Evolutionary conservation across 2,888 invertebrate genomes (phyloP), one percentile per base, ranked within the genome.

Genomic region (Physocephala rufipes): DNA sequence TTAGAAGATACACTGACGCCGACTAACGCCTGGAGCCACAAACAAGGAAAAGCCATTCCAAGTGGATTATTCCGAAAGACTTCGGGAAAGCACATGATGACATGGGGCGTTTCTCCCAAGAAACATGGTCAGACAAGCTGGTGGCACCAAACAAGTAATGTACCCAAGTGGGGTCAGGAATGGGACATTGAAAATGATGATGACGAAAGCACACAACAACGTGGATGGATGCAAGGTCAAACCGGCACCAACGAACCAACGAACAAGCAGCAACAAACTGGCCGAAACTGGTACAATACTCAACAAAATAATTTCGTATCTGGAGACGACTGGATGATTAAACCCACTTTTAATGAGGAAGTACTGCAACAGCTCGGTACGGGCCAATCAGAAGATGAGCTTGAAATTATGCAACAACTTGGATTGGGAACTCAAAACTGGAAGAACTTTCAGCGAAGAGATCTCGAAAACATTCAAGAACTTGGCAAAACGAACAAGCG

Each of bases 331-430:
- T 55, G 64, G 59, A 49, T 59, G 67, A 7, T 1, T 43, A 58
- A 47, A 30, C 36, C 43, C n/a, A 67, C 53, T 55, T 19, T 19
- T 28, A 30, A 61, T n/a, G 61, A 68, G 3, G 51, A 67, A 43
- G 12, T 21, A 19, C 19, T 53, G 53, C 53, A 28, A 28, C 47
- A 59, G 59, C 58, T 13, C 24, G 26, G 9, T 1, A 15, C 28
- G 45, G 67, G 43, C 24, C 16, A 16, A 2, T 36, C 51, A 36
- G 53, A 49, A 26, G 58, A 58, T 1, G 24, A 58, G 15, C 15
- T n/a, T 4, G n/a, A 58, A 58, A 12, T 16, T 15, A 58, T 58
- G 58, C 58, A 58, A 16, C 24, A 28, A 9, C 58, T 15, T 53
- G 53, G 53, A n/a, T 2, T 53, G 58, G 58, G 58, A 15, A 9